Evolutionary conservation across 2,888 invertebrate genomes (phyloP), one percentile per base, ranked within the genome.

Genomic region (Erannis defoliaria): DNA sequence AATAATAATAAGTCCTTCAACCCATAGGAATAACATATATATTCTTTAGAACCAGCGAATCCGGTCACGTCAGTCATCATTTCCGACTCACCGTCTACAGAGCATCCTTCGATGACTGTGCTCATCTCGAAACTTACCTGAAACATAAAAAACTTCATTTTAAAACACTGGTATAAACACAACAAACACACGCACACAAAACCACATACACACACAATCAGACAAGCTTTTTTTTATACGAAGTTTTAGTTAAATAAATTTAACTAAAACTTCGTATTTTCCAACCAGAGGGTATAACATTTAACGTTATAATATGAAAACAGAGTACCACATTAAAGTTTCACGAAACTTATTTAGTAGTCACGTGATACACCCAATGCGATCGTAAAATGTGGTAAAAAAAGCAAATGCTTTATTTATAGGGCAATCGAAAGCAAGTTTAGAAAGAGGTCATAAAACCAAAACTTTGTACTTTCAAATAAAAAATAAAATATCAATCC

Each of bases 21-120:
- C 0, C 2, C n/a, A 33, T 33, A n/a, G 10, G 3, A 42, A 18
- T 8, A 26, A 26, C 8, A 26, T 2, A 8, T 4, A 26, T 21
- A 2, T 1, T 21, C 14, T 26, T 40, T 26, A 31, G 21, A 31
- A 16, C 31, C 21, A 33, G 33, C 31, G 21, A 9, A 31, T 82
- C 84, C 85, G 85, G 86, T 82, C 85, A 84, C 88, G 86, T 88
- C 84, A 84, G 75, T 57, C 29, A 26, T 42, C 66, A 59, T 33
- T 62, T 66, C 55, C 65, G 75, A 73, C 76, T 78, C 73, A 76
- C 70, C 77, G 89, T 89, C 89, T 88, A 86, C 81, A 62, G 75
- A 75, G 79, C 85, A 89, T 89, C 89, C 87, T 88, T 75, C 76
- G 70, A 81, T 42, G 35, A 42, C 45, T 35, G n/a, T 21, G 33